These are phyloP conservation scores for Linnaemya vulpina DNA, from an alignment of 2,888 invertebrate species.

Conservation along the genomic window DNA sequence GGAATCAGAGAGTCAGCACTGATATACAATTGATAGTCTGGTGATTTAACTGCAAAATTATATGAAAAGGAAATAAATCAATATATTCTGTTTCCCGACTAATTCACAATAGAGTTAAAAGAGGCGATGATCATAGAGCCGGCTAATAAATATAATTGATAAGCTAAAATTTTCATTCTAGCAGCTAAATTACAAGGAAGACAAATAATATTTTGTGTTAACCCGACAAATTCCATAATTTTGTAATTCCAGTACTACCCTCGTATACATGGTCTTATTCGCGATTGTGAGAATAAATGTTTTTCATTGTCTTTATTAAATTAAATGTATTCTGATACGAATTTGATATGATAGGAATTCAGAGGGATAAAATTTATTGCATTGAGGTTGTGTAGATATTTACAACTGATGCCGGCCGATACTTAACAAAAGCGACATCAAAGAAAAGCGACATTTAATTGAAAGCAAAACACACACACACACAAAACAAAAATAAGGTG, in stretches of 20 bases:
- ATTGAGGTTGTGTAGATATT: conserved; percentile 29
- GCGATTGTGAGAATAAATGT: not conserved
- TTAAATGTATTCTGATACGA: conserved; percentile 44
- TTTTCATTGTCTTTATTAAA: conserved; percentile 22
- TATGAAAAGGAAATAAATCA: too few species aligned
- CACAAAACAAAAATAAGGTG: not conserved
- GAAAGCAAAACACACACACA: conserved; percentile 12
- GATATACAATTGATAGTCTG: too few species aligned
- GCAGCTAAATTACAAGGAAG: too few species aligned
- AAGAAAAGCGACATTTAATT: conserved; percentile 30
- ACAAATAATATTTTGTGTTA: too few species aligned
- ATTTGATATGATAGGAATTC: conserved; percentile 47
- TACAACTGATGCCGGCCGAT: conserved; percentile 7
- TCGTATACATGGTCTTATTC: not conserved
- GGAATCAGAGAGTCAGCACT: too few species aligned
- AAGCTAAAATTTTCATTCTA: too few species aligned
- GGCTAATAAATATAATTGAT: too few species aligned
- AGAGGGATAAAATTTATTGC: conserved; percentile 50
- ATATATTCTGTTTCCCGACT: too few species aligned
- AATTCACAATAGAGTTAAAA: too few species aligned
- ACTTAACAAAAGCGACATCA: conserved; percentile 14
- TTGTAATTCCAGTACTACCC: not conserved
- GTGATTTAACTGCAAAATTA: too few species aligned
- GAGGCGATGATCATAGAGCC: too few species aligned
- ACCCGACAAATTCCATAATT: not conserved